phyloP scores from a whole-genome alignment of 2,888 invertebrate genomes.

The Lasioglossum calceatum region DNA sequence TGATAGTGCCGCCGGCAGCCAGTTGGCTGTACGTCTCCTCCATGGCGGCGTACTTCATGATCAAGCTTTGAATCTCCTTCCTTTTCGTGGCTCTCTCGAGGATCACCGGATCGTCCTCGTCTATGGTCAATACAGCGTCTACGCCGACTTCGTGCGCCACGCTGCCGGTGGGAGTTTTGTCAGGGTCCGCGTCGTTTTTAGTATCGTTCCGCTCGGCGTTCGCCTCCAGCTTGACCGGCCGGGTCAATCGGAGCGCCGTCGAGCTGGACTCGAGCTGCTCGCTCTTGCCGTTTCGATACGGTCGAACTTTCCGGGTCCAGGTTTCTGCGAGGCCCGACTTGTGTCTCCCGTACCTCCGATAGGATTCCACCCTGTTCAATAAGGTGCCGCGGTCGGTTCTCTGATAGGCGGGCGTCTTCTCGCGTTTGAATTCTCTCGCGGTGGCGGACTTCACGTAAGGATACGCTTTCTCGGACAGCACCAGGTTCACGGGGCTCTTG shows the following conservation, averaged over 20 bases:
- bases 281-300: slow-evolving; percentile 88
- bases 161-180: slow-evolving; percentile 77
- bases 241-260: slow-evolving; percentile 73
- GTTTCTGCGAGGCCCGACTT: slow-evolving; percentile 83
- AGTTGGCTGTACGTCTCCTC: slow-evolving; percentile 89
- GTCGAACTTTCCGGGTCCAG: slow-evolving; percentile 79
- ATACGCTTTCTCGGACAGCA: slow-evolving; percentile 89
- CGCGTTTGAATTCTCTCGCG: slow-evolving; percentile 84
- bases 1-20: slow-evolving; percentile 82
- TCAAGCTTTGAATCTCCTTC: slow-evolving; percentile 93
- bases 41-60: slow-evolving; percentile 92
- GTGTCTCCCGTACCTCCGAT: slow-evolving; percentile 83
- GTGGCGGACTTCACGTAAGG: slow-evolving; percentile 85
- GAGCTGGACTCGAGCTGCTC: slow-evolving; percentile 86
- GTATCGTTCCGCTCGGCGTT: slow-evolving; percentile 13
- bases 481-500: slow-evolving; percentile 90
- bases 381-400: slow-evolving; percentile 85
- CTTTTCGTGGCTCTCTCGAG: slow-evolving; percentile 92
- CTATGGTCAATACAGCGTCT: slow-evolving; percentile 79
- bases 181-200: slow-evolving; percentile 78
- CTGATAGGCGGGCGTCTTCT: slow-evolving; percentile 87
- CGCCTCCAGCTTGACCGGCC: slow-evolving; percentile 85
- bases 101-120: slow-evolving; percentile 86
- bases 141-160: slow-evolving; percentile 53
- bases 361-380: slow-evolving; percentile 82